Conservation (phyloP, 1,140 invertebrate genomes). For the Dufourea novaeangliae region DNA sequence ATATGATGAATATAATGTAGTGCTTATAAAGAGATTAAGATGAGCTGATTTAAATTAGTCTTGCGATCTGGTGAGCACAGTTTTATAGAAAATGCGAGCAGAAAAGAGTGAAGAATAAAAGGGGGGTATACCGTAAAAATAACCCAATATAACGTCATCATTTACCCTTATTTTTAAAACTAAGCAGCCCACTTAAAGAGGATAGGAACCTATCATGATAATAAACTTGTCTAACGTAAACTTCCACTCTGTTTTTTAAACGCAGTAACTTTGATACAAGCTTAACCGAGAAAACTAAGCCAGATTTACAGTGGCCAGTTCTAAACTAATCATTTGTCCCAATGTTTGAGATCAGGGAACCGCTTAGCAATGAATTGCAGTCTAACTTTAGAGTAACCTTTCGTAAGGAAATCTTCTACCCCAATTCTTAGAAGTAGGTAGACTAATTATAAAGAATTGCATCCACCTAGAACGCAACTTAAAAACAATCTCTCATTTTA, state of each 20-base stretch:
- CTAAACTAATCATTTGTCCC: not conserved
- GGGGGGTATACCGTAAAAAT: too few relatives aligned
- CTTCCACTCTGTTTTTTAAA: not conserved
- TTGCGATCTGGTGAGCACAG: too few relatives aligned
- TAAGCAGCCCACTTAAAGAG: not conserved
- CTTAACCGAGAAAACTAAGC: too few relatives aligned
- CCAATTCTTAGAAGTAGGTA: not conserved
- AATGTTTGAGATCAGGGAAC: not conserved
- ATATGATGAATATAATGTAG: too few relatives aligned
- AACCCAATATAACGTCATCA: too few relatives aligned
- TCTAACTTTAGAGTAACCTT: constrained; percentile 2
- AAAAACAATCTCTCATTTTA: too few relatives aligned
- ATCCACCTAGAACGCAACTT: not conserved
- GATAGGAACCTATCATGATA: not conserved
- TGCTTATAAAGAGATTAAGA: too few relatives aligned
- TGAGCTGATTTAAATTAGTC: too few relatives aligned
- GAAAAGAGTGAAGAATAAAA: too few relatives aligned
- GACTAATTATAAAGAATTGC: not conserved
- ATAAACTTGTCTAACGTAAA: not conserved
- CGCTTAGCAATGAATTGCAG: not conserved
- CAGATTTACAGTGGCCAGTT: not conserved
- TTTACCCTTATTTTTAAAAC: not conserved
- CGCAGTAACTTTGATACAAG: not conserved
- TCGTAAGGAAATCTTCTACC: not conserved
- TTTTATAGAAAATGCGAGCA: too few relatives aligned